These are phyloP conservation scores for Panzeria rudis DNA, from an alignment of 2,888 invertebrate species.

Conservation along the genomic window DNA sequence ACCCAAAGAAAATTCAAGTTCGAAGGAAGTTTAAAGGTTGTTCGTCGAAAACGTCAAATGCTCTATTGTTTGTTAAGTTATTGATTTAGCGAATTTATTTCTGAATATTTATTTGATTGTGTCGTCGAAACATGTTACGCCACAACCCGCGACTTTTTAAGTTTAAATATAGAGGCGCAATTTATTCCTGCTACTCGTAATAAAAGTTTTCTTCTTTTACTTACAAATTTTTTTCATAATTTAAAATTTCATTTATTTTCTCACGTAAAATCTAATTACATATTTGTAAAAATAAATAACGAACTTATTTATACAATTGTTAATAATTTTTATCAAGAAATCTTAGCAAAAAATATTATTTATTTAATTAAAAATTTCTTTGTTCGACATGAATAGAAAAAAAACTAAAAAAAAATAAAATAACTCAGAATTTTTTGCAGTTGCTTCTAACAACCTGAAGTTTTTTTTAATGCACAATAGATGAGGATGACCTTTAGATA, in stretches of 20 bases:
- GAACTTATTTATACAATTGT: neutral
- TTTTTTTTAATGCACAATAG: slow-evolving; percentile 53
- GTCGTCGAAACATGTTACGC: too few species aligned
- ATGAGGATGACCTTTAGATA: slow-evolving; percentile 65
- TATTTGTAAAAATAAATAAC: neutral
- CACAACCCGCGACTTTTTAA: too few species aligned
- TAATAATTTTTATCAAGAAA: slow-evolving; percentile 31
- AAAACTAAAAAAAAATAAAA: neutral
- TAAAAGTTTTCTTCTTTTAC: too few species aligned
- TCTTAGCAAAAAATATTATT: slow-evolving; percentile 35
- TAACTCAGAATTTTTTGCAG: slow-evolving; percentile 16
- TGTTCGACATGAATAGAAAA: slow-evolving; percentile 53
- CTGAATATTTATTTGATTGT: too few species aligned
- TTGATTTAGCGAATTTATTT: too few species aligned
- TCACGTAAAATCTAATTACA: slow-evolving; percentile 6
- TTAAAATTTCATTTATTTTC: neutral
- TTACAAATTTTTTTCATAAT: too few species aligned
- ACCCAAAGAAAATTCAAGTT: too few species aligned
- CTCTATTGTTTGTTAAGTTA: too few species aligned
- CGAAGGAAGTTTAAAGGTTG: too few species aligned
- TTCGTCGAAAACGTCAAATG: too few species aligned
- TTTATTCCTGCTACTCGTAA: too few species aligned
- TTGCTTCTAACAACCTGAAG: slow-evolving; percentile 11
- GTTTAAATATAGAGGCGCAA: too few species aligned
- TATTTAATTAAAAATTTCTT: slow-evolving; percentile 65